phyloP scores from a whole-genome alignment of 2,797 vertebrate species.

The Bovichtus variegatus region DNA sequence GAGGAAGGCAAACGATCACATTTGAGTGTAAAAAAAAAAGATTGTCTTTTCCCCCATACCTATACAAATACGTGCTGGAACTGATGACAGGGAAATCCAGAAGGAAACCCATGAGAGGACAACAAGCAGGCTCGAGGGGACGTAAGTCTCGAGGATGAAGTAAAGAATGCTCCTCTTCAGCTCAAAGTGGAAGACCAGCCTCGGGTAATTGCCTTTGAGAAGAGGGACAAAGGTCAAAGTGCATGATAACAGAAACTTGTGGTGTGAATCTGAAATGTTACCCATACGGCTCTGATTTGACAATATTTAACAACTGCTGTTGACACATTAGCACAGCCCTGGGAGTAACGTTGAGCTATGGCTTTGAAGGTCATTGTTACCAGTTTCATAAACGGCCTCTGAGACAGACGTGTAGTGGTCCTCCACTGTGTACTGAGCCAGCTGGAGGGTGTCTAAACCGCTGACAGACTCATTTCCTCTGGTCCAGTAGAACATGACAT shows the following conservation, averaged over 20 bases:
- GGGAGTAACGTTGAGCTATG: neutral
- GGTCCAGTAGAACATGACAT: conserved; percentile 95
- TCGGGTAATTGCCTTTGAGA: conserved; percentile 88
- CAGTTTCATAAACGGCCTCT: conserved; percentile 94
- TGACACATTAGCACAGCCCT: neutral
- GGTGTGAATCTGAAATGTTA: neutral
- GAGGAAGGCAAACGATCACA: neutral
- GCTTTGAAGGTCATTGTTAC: conserved; percentile 63
- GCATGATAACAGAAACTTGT: neutral
- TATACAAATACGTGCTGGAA: conserved; percentile 93
- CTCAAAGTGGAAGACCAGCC: conserved; percentile 93
- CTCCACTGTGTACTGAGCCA: conserved; percentile 94
- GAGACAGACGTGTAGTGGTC: conserved; percentile 93
- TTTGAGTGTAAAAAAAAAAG: neutral
- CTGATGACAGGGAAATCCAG: conserved; percentile 94
- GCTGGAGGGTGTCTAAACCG: conserved; percentile 89
- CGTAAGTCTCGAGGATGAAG: conserved; percentile 94
- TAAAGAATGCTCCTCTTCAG: conserved; percentile 94
- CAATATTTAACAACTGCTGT: neutral
- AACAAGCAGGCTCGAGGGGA: conserved; percentile 92
- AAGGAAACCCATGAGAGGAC: conserved; percentile 95
- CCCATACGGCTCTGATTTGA: neutral
- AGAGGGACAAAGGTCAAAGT: neutral
- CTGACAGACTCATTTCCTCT: conserved; percentile 93
- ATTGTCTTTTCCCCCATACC: conserved; percentile 75